Evolutionary conservation across 2,113 vertebrate genomes (phyloP).

Genomic region (Morone chrysops): DNA sequence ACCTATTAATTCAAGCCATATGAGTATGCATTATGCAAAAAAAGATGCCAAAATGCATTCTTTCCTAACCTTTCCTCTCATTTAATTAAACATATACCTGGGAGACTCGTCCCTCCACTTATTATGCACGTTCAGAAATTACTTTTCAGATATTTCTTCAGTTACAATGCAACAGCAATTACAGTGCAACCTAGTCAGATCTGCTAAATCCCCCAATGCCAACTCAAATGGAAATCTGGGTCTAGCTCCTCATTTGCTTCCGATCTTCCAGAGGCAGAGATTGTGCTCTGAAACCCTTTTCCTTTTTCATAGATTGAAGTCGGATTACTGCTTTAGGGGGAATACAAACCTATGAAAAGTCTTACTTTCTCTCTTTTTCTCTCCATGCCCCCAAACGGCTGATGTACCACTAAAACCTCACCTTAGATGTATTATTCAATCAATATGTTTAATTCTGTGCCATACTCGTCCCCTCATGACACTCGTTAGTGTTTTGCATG

Average conservation of each 20-base stretch:
- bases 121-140: conserved; percentile 39
- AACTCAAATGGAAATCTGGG: conserved; percentile 23
- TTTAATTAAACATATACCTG: conserved; percentile 39
- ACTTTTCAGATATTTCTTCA: conserved; percentile 18
- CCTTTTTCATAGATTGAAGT: conserved; percentile 29
- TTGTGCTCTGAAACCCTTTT: conserved; percentile 24
- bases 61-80: conserved; percentile 8
- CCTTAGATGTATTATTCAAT: neutral
- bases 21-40: neutral
- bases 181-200: conserved; percentile 16
- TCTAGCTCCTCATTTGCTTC: conserved; percentile 22
- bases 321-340: neutral
- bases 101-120: neutral
- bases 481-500: conserved; percentile 18
- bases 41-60: conserved; percentile 15
- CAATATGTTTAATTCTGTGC: conserved; percentile 29
- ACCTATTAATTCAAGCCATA: conserved; percentile 2
- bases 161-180: conserved; percentile 44
- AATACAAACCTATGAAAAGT: conserved; percentile 12
- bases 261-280: conserved; percentile 13
- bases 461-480: neutral
- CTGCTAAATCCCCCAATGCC: conserved; percentile 48
- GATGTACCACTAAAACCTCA: neutral
- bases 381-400: neutral
- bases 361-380: neutral